Base-by-base conservation (phyloP, 2,888 invertebrate species). In the Eudasyphora cyanicolor region DNA sequence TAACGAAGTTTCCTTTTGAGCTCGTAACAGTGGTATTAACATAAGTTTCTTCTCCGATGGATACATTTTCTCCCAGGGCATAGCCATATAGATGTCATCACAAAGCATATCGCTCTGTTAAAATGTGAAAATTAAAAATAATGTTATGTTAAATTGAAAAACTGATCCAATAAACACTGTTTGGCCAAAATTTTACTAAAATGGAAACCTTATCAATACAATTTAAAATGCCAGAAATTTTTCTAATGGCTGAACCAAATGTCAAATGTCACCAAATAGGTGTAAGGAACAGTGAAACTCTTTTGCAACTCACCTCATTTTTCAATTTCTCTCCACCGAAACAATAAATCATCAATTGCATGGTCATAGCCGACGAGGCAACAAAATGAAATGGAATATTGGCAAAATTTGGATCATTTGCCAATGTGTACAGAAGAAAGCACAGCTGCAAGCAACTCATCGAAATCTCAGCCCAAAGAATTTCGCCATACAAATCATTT, bases 321-420 rank as follows among this genome's bases (percentile, higher is more conserved):
- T 84, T 79, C 17, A 86, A 60, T 62, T 85, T 84, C 49, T 86
- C 82, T 0, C 86, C 86, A 0, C 86, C 86, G 70, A 85, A 86
- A 17, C 86, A 86, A 75, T 86, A 86, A 19, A 86, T 85, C n/a
- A 84, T 77, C 70, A 85, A 17, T 38, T 86, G 86, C 27, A 86
- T 62, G 0, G 69, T 21, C 2, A 81, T 76, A 0, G 82, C 75
- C 0, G 71, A 3, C 2, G 84, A 19, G 8, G 80, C 45, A 24
- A 75, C 12, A 10, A 67, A 60, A 49, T 84, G 75, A 57, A 85
- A 84, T 5, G 79, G 80, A 24, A 81, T 74, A 81, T 75, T 82
- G 0, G 74, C 77, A 7, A 64, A n/a, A 45, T 85, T 82, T 0
- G 57, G 12, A 38, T 81, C 77, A n/a, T 79, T 82, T 14, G 62